These are phyloP conservation scores for Megalonaias nervosa DNA, from an alignment of 1,140 invertebrate genomes.

Conservation along the genomic window DNA sequence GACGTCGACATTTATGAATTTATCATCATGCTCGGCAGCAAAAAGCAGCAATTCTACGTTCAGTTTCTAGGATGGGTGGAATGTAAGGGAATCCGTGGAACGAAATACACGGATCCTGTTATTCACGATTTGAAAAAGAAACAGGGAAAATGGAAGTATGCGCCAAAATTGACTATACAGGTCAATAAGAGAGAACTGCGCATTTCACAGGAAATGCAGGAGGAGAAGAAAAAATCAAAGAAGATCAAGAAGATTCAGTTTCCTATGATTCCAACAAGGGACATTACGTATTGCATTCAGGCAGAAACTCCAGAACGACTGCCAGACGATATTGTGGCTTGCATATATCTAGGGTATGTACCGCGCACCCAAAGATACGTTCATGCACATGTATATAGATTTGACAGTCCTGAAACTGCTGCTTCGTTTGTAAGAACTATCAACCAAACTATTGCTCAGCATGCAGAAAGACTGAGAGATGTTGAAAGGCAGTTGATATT, in stretches of 20 bases:
- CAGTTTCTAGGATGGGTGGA: conserved; percentile 98
- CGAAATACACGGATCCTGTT: conserved; percentile 85
- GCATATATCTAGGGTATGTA: conserved; percentile 78
- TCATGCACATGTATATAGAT: conserved; percentile 95
- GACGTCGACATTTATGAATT: too few species aligned
- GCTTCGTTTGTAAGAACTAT: conserved; percentile 86
- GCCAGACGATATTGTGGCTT: conserved; percentile 86
- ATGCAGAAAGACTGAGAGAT: conserved; percentile 76
- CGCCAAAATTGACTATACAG: conserved; percentile 81
- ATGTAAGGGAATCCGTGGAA: conserved; percentile 88
- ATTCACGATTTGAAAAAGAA: conserved; percentile 85
- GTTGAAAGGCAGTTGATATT: conserved; percentile 62
- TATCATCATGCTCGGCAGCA: conserved; percentile 63
- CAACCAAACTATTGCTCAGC: conserved; percentile 85
- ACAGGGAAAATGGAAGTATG: conserved; percentile 83
- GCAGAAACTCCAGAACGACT: conserved; percentile 64
- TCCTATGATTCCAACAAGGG: conserved; percentile 61
- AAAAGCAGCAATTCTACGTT: conserved; percentile 97
- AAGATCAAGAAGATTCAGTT: conserved; percentile 64
- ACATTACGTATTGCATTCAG: conserved; percentile 61
- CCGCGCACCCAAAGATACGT: conserved; percentile 87
- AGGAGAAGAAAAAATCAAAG: conserved; percentile 53
- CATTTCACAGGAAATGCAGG: conserved; percentile 83
- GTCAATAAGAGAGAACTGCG: conserved; percentile 94
- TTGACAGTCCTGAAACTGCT: conserved; percentile 94